Percentiles rank a stretch among this genome's conserved stretches.
Evolutionary conservation across 92 coral and sea anemone genomes (phyloP).

Genomic region (Galaxea fascicularis): DNA sequence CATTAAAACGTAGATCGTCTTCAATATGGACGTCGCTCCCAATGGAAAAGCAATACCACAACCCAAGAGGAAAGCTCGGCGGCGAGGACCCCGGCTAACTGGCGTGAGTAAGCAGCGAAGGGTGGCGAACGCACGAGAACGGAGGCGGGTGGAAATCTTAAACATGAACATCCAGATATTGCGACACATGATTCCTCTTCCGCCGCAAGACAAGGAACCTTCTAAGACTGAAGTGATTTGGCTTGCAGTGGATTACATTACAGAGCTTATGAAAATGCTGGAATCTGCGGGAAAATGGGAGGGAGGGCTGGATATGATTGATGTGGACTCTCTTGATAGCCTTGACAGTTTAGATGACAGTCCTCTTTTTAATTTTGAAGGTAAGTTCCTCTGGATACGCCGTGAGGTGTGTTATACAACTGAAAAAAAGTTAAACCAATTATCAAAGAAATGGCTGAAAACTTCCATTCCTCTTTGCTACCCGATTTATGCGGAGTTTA

Average conservation of each 20-base stretch:
- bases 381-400: conserved; percentile 1
- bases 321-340: conserved; percentile 44
- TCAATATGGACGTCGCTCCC: conserved; percentile 32
- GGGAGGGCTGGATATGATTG: conserved; percentile 44
- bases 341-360: conserved; percentile 37
- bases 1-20: conserved; percentile 22
- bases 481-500: background rate
- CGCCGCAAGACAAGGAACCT: conserved; percentile 88
- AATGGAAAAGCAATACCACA: conserved; percentile 35
- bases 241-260: conserved; percentile 87
- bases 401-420: background rate
- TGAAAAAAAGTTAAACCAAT: background rate
- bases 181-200: conserved; percentile 80
- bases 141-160: conserved; percentile 85
- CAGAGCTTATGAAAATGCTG: conserved; percentile 56
- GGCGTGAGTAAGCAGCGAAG: conserved; percentile 93
- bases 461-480: background rate
- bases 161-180: conserved; percentile 84
- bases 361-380: conserved; percentile 50
- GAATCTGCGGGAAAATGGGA: conserved; percentile 48
- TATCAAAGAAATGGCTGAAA: background rate
- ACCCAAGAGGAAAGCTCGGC: conserved; percentile 73
- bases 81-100: conserved; percentile 87
- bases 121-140: conserved; percentile 88
- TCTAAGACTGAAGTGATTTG: conserved; percentile 91